A percentile compares a stretch with the other conserved stretches of the same genome.
phyloP scores from a whole-genome alignment of 2,888 invertebrate species.

The Macrosoma leucophasiata region DNA sequence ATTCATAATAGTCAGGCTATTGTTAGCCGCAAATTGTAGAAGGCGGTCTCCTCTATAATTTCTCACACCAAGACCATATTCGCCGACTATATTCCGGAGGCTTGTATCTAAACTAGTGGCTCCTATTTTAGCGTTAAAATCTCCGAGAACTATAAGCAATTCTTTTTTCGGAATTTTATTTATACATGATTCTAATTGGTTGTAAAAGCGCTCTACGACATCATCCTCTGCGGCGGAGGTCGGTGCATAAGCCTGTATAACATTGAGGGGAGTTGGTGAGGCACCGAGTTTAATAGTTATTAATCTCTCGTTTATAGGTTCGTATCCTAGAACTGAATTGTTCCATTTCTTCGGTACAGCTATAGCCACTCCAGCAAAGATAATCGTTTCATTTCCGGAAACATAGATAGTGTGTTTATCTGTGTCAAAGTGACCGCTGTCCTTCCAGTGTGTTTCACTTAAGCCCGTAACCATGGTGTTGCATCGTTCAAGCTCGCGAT shows the following conservation, averaged over 20 bases:
- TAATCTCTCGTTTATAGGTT: conserved; percentile 1
- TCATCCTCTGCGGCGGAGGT: conserved; percentile 8
- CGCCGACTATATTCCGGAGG: too few species aligned
- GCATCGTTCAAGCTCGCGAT: conserved; percentile 11
- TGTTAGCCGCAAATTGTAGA: background rate
- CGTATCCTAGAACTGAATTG: too few species aligned
- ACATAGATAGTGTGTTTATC: conserved; percentile 12
- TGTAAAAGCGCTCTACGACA: conserved; percentile 8
- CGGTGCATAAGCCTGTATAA: conserved; percentile 12
- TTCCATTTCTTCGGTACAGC: conserved; percentile 10
- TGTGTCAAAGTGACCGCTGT: conserved; percentile 9
- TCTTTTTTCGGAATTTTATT: conserved; percentile 7
- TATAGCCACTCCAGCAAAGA: conserved; percentile 14
- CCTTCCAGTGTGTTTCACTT: conserved; percentile 13
- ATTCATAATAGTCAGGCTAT: conserved; percentile 1
- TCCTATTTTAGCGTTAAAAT: too few species aligned
- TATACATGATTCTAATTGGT: conserved; percentile 4
- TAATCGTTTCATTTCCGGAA: conserved; percentile 4
- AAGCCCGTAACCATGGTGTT: conserved; percentile 6
- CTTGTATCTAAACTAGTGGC: too few species aligned
- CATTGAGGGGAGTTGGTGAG: conserved; percentile 7
- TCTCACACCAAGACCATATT: too few species aligned
- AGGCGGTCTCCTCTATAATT: too few species aligned
- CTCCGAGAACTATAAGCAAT: too few species aligned
- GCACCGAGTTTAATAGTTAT: conserved; percentile 7